These are phyloP conservation scores for Tachycineta bicolor DNA, from an alignment of 2,113 vertebrate species.

Conservation along the genomic window DNA sequence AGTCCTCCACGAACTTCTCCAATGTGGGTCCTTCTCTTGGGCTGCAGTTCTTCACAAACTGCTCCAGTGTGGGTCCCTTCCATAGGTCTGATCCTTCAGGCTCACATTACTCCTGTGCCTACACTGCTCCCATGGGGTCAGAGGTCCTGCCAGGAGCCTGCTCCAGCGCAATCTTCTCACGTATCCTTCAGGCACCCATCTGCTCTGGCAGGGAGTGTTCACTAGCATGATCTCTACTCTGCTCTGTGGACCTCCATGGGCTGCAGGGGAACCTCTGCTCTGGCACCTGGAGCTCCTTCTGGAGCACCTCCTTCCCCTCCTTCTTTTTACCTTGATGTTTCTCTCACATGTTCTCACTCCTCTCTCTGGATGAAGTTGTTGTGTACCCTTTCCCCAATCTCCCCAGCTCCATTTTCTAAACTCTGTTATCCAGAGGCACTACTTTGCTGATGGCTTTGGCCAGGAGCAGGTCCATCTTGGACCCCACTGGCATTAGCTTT, in stretches of 20 bases:
- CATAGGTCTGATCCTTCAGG: not conserved
- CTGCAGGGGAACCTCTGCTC: not conserved
- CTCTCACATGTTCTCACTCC: not conserved
- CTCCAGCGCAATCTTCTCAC: not conserved
- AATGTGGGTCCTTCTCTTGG: fast-evolving
- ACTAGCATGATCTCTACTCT: not conserved
- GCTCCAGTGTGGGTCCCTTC: not conserved
- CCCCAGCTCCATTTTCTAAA: not conserved
- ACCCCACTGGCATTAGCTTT: not conserved
- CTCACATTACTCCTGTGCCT: not conserved
- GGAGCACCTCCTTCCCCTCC: not conserved
- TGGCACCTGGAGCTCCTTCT: not conserved
- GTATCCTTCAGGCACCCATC: not conserved
- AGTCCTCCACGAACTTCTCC: not conserved
- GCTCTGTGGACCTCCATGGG: fast-evolving
- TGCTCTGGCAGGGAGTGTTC: fast-evolving
- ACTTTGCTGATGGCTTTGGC: not conserved
- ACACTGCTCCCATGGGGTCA: too few species aligned
- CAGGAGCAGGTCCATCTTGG: fast-evolving
- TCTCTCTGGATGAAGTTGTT: not conserved
- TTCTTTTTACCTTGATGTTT: not conserved
- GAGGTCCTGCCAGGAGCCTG: not conserved
- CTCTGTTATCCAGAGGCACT: not conserved
- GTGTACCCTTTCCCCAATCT: not conserved
- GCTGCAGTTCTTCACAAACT: not conserved